phyloP scores from a whole-genome alignment of 2,888 invertebrate species.

The Drosophila pseudotakahashii region DNA sequence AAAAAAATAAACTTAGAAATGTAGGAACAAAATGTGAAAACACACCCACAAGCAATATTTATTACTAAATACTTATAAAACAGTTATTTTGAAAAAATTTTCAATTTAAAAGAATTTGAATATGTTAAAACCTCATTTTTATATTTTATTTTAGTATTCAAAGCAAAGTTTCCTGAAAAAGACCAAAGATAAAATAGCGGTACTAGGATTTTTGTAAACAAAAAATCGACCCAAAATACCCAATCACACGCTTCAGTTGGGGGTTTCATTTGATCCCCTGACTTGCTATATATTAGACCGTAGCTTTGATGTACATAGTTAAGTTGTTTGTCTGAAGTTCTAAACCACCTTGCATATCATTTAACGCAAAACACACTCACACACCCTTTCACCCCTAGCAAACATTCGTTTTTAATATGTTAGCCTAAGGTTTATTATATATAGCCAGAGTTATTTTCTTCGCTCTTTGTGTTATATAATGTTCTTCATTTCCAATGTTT shows the following conservation, averaged over 20 bases:
- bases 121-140: no score
- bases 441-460: constrained; percentile 11
- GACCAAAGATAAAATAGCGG: neutral
- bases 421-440: constrained; percentile 25
- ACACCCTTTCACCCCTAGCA: constrained; percentile 12
- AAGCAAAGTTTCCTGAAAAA: constrained; percentile 4
- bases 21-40: no score
- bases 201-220: neutral
- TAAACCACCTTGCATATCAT: constrained; percentile 40
- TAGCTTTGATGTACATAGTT: constrained; percentile 68
- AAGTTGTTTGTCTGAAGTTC: constrained; percentile 45
- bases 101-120: no score
- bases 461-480: constrained; percentile 19
- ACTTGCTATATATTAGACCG: constrained; percentile 41
- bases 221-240: constrained; percentile 15
- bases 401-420: constrained; percentile 53
- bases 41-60: constrained; percentile 1
- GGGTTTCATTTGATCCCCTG: constrained; percentile 3
- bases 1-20: no score
- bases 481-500: constrained; percentile 25
- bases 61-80: neutral
- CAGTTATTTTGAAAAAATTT: no score
- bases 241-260: constrained; percentile 15
- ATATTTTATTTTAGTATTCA: neutral
- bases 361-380: constrained; percentile 13